Evolutionary conservation across 23 tunicate genomes (phyloP).

Genomic region (Trididemnum nubilum): DNA sequence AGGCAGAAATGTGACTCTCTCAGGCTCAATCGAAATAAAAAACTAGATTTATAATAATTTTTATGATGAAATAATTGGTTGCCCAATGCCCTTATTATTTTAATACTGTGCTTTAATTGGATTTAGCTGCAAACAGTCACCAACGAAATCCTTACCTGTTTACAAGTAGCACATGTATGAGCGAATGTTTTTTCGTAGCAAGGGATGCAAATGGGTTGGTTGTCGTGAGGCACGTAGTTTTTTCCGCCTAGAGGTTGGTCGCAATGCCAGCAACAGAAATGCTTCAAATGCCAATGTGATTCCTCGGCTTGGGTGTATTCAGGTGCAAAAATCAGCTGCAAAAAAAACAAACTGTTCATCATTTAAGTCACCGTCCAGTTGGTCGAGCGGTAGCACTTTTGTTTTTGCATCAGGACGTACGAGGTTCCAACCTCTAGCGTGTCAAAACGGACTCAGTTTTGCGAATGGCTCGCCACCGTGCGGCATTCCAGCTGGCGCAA

Average conservation of each 20-base stretch:
- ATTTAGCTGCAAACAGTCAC: background rate
- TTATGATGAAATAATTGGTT: too few relatives aligned
- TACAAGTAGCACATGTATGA: constrained; percentile 82
- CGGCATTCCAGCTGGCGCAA: too few relatives aligned
- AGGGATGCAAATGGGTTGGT: constrained; percentile 91
- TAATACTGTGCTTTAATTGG: too few relatives aligned
- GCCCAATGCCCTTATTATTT: too few relatives aligned
- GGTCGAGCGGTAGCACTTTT: too few relatives aligned
- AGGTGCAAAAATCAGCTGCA: constrained; percentile 85
- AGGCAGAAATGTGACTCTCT: too few relatives aligned
- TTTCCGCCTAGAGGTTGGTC: constrained; percentile 93
- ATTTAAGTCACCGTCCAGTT: too few relatives aligned
- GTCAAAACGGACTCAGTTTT: too few relatives aligned
- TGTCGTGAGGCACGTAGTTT: constrained; percentile 93
- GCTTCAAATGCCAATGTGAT: constrained; percentile 92
- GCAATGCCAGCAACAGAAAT: constrained; percentile 97
- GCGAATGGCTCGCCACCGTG: too few relatives aligned
- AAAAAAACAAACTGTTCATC: background rate
- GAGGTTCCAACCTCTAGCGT: too few relatives aligned
- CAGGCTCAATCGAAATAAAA: too few relatives aligned
- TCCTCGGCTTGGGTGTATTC: constrained; percentile 98
- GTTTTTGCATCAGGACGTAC: background rate
- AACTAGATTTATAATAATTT: too few relatives aligned
- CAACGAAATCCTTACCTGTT: constrained; percentile 47
- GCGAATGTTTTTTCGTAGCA: constrained; percentile 90